These are phyloP conservation scores for Steinernema hermaphroditum DNA, from an alignment of 2,888 invertebrate genomes.

Conservation along the genomic window DNA sequence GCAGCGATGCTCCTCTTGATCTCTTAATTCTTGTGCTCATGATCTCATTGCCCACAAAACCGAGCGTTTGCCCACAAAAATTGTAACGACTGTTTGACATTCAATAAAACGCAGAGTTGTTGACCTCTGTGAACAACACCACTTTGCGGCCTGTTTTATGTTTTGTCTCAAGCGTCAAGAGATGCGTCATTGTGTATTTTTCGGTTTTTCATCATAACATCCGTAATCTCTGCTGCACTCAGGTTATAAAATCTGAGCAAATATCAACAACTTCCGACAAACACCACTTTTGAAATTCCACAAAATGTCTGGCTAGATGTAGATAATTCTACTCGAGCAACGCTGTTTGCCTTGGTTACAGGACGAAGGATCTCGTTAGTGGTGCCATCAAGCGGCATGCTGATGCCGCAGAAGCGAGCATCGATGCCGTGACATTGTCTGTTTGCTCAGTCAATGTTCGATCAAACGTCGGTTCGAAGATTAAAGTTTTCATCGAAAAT, in stretches of 20 bases:
- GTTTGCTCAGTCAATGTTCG: conserved; percentile 7
- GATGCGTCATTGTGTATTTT: neutral
- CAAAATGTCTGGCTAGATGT: neutral
- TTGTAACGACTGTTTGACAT: neutral
- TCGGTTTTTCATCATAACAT: neutral
- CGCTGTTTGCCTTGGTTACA: neutral
- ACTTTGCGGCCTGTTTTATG: neutral
- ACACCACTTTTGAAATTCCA: neutral
- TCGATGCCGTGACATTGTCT: neutral
- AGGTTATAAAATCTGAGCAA: neutral
- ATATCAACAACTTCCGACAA: neutral
- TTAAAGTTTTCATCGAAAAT: neutral
- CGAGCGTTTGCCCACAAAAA: neutral
- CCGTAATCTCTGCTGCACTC: neutral
- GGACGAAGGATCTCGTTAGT: neutral
- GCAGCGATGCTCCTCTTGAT: neutral
- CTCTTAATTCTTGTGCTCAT: neutral
- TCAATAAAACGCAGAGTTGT: no score
- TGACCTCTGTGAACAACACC: neutral
- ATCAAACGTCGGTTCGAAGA: conserved; percentile 4
- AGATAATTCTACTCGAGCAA: neutral
- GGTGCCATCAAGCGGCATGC: neutral
- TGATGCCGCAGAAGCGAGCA: neutral
- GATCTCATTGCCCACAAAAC: neutral
- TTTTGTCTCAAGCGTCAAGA: neutral